phyloP scores from a whole-genome alignment of 1,140 invertebrate genomes.

The Dendrolimus kikuchii region DNA sequence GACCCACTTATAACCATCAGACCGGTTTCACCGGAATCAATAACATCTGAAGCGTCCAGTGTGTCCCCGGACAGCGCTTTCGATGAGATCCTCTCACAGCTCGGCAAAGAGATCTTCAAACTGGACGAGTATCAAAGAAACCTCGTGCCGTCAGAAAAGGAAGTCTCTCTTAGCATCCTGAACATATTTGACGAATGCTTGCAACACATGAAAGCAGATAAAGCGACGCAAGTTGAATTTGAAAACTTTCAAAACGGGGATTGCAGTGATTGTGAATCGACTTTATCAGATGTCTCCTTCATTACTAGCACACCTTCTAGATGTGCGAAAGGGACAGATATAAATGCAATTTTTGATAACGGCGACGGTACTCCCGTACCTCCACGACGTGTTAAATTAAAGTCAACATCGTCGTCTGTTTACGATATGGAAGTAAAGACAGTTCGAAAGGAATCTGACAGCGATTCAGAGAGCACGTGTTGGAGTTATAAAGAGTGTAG shows the following conservation, averaged over 20 bases:
- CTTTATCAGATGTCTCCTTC: conserved; percentile 37
- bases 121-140: conserved; percentile 63
- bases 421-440: conserved; percentile 32
- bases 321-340: conserved; percentile 30
- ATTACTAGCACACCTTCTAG: conserved; percentile 42
- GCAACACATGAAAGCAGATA: conserved; percentile 35
- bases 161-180: conserved; percentile 54
- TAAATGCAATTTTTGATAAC: conserved; percentile 36
- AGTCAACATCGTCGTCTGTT: conserved; percentile 32
- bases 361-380: conserved; percentile 44
- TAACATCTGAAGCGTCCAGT: conserved; percentile 10
- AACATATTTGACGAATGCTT: conserved; percentile 66
- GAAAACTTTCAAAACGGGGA: conserved; percentile 21
- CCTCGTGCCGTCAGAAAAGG: conserved; percentile 39
- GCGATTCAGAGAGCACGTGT: conserved; percentile 54
- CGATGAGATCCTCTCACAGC: conserved; percentile 63
- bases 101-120: conserved; percentile 65
- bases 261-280: conserved; percentile 45
- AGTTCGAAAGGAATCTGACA: conserved; percentile 26
- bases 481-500: conserved; percentile 64
- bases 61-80: conserved; percentile 52
- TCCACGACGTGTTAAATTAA: conserved; percentile 33
- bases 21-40: conserved; percentile 21
- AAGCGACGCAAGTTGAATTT: conserved; percentile 1
- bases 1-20: conserved; percentile 44